Evolutionary conservation across 2,113 vertebrate species (phyloP).

Genomic region (Cepphus grylle): DNA sequence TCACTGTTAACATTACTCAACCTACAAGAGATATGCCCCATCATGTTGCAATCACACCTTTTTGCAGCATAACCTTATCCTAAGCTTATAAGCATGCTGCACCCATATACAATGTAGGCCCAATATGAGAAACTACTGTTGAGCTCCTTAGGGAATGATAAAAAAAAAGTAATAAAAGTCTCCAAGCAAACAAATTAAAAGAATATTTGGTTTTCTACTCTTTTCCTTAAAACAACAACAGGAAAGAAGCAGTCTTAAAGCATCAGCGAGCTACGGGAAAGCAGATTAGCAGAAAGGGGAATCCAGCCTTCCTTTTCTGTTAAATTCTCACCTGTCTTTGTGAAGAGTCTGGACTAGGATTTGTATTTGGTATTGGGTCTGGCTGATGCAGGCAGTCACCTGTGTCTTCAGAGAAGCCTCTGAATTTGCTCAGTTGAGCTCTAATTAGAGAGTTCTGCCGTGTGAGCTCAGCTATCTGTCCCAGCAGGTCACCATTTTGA

Average conservation of each 20-base stretch:
- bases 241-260: background rate
- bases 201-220: background rate
- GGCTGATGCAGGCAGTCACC: conserved; percentile 31
- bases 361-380: background rate
- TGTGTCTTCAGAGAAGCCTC: conserved; percentile 10
- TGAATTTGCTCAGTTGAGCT: conserved; percentile 74
- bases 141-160: background rate
- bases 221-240: background rate
- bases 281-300: background rate
- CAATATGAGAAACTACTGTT: background rate
- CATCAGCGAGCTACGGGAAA: background rate
- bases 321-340: conserved; percentile 47
- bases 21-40: background rate
- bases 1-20: background rate
- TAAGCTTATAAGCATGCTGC: background rate
- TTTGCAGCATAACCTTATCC: background rate
- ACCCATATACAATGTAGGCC: background rate
- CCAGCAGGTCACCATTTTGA: conserved; percentile 69
- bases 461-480: conserved; percentile 79
- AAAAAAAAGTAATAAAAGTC: background rate
- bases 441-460: conserved; percentile 81
- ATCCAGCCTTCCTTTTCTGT: background rate
- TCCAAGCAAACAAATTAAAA: background rate
- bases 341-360: background rate
- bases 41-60: background rate